Conservation (phyloP, 1,140 invertebrate genomes). For the Patella vulgata region DNA sequence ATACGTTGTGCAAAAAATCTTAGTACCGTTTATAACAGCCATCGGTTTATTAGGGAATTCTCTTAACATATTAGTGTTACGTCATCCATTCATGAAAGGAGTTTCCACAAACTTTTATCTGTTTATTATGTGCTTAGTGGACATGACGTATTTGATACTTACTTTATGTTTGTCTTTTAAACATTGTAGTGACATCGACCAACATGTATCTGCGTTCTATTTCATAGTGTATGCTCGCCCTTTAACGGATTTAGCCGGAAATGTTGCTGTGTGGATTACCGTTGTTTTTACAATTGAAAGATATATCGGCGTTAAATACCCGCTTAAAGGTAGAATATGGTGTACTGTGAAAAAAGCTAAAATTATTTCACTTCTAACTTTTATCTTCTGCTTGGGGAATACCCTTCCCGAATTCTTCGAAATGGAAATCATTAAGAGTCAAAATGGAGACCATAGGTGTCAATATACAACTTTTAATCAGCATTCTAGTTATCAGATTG, state of each 20-base stretch:
- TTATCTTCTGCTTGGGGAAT: slow-evolving; percentile 37
- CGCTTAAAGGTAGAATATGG: slow-evolving; percentile 77
- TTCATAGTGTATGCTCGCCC: slow-evolving; percentile 71
- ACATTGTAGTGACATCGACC: slow-evolving; percentile 35
- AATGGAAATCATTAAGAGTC: slow-evolving; percentile 33
- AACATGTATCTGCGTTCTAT: slow-evolving; percentile 45
- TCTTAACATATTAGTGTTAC: slow-evolving; percentile 68
- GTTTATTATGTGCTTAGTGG: slow-evolving; percentile 78
- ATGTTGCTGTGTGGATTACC: slow-evolving; percentile 79
- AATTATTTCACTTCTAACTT: slow-evolving; percentile 32
- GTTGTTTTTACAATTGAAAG: slow-evolving; percentile 82
- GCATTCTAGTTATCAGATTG: slow-evolving; percentile 70
- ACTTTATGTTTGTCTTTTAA: slow-evolving; percentile 64
- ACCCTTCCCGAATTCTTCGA: slow-evolving; percentile 54
- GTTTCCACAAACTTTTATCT: slow-evolving; percentile 80
- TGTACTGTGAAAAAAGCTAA: slow-evolving; percentile 73
- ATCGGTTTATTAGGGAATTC: slow-evolving; percentile 52
- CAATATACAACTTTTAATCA: slow-evolving; percentile 35
- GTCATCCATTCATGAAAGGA: slow-evolving; percentile 78
- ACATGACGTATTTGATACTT: slow-evolving; percentile 77
- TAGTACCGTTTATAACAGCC: slow-evolving; percentile 66
- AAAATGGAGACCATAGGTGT: slow-evolving; percentile 55
- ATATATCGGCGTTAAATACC: slow-evolving; percentile 81
- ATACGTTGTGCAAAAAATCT: slow-evolving; percentile 46
- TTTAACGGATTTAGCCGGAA: slow-evolving; percentile 75